phyloP scores from a whole-genome alignment of 2,113 vertebrate genomes.

The Tupaia chinensis region DNA sequence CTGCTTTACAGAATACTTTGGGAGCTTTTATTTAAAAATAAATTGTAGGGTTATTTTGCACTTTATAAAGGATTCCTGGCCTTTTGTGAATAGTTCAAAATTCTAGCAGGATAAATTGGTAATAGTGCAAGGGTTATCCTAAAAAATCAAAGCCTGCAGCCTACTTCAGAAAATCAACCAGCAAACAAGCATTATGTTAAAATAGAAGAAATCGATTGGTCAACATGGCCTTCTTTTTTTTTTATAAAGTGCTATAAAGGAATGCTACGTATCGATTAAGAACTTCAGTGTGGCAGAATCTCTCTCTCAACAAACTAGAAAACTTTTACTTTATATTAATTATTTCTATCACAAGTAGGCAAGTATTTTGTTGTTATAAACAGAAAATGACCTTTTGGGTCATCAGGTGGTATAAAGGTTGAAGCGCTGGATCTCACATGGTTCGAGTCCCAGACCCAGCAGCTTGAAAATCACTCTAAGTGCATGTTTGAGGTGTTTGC shows the following conservation, averaged over 20 bases:
- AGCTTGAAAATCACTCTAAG: too few relatives aligned
- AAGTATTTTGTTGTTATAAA: not conserved
- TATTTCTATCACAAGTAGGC: not conserved
- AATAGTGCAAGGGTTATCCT: not conserved
- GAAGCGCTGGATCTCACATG: too few relatives aligned
- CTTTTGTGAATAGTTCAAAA: not conserved
- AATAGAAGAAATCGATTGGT: not conserved
- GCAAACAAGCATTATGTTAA: not conserved
- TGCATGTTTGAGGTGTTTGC: too few relatives aligned
- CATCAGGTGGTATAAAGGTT: too few relatives aligned
- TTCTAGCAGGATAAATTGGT: slow-evolving; percentile 6
- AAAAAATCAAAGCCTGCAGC: not conserved
- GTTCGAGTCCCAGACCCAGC: too few relatives aligned
- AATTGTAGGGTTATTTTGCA: not conserved
- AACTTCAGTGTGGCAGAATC: not conserved
- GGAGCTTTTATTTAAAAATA: not conserved
- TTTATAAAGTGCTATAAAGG: not conserved
- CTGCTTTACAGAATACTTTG: not conserved
- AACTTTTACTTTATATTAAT: not conserved
- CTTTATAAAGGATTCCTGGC: not conserved
- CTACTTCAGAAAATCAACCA: slow-evolving; percentile 22
- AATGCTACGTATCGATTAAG: not conserved
- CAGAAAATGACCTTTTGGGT: not conserved
- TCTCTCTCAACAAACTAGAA: not conserved
- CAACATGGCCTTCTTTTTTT: not conserved